phyloP scores from a whole-genome alignment of 2,113 vertebrate genomes.

The Oncorhynchus clarkii region DNA sequence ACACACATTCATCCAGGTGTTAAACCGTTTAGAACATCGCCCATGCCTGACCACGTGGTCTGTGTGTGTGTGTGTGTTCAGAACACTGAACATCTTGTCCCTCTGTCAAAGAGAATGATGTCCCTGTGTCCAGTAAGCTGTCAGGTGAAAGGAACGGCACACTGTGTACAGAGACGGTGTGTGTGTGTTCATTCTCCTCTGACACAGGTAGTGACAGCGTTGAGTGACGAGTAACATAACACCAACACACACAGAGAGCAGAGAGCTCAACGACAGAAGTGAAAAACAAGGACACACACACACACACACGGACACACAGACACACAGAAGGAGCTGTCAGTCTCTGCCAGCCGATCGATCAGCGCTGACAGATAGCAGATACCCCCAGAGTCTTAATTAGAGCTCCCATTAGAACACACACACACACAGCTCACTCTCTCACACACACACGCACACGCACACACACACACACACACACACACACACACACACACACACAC shows the following conservation, averaged over 20 bases:
- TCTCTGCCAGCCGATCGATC: slow-evolving; percentile 64
- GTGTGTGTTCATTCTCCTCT: slow-evolving; percentile 13
- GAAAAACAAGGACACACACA: slow-evolving; percentile 10
- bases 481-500: slow-evolving; percentile 37
- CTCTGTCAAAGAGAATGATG: not conserved
- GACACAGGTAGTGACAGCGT: slow-evolving; percentile 8
- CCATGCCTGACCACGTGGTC: not conserved
- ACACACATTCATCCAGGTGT: no score
- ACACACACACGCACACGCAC: not conserved
- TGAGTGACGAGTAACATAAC: slow-evolving; percentile 45
- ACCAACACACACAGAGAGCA: slow-evolving; percentile 20
- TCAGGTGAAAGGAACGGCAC: slow-evolving; percentile 20
- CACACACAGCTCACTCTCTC: no score
- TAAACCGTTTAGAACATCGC: not conserved
- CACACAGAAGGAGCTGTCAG: slow-evolving; percentile 53
- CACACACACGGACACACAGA: slow-evolving; percentile 6
- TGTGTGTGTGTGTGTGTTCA: not conserved
- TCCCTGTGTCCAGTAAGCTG: slow-evolving; percentile 14
- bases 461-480: slow-evolving; percentile 36
- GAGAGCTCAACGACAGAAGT: slow-evolving; percentile 15
- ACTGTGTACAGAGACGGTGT: not conserved
- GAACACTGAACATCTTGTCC: not conserved
- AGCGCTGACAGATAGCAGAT: slow-evolving; percentile 68
- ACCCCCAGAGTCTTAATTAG: slow-evolving; percentile 74
- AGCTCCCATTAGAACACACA: slow-evolving; percentile 60